phyloP scores from a whole-genome alignment of 2,888 invertebrate genomes.

The Scelioninae gen. 2 region DNA sequence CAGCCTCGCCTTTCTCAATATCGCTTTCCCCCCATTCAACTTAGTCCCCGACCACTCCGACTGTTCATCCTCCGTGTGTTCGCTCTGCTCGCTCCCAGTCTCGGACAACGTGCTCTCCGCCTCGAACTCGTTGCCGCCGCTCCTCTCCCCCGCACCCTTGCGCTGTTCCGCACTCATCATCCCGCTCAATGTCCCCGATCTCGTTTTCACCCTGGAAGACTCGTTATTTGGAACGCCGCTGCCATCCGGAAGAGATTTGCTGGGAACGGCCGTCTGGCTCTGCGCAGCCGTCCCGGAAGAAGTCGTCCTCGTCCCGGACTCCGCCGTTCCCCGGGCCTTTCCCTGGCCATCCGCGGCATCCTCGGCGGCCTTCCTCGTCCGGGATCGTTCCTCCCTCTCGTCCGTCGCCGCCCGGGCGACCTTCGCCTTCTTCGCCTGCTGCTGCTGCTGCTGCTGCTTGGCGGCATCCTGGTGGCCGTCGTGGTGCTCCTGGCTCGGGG shows the following conservation, averaged over 20 bases:
- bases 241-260: constrained; percentile 71
- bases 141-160: constrained; percentile 38
- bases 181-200: constrained; percentile 68
- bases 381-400: constrained; percentile 49
- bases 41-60: constrained; percentile 75
- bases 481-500: constrained; percentile 68
- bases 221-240: constrained; percentile 69
- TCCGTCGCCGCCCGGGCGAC: constrained; percentile 59
- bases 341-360: background rate
- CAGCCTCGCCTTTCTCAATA: constrained; percentile 82
- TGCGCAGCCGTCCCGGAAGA: constrained; percentile 30
- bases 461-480: constrained; percentile 64
- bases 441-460: no score
- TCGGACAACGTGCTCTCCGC: constrained; percentile 69
- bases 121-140: constrained; percentile 64
- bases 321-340: background rate
- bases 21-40: constrained; percentile 80
- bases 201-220: constrained; percentile 74
- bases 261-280: constrained; percentile 65
- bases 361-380: constrained; percentile 19
- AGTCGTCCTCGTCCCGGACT: constrained; percentile 1
- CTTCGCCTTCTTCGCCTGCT: constrained; percentile 69
- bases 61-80: constrained; percentile 73
- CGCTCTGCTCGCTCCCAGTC: constrained; percentile 69
- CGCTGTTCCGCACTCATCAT: constrained; percentile 46